Evolutionary conservation across 2,113 vertebrate genomes (phyloP), one percentile per base, ranked within the genome.

Genomic region (Pardalotus punctatus): DNA sequence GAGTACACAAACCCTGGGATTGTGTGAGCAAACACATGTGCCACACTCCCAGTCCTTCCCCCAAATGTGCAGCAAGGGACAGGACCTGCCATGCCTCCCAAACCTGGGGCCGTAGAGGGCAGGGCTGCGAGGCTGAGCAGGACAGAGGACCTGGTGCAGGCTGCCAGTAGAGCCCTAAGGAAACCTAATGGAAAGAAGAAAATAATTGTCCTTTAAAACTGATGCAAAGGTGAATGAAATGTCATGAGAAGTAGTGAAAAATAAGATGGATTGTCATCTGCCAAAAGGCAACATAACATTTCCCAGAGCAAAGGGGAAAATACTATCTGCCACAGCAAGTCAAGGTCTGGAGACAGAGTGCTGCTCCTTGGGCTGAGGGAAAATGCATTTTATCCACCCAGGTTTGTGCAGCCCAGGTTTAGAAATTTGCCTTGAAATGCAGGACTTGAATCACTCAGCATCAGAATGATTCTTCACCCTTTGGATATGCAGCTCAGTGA

Each of bases 51-150:
- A 3, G 1, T 27, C 28, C 67, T 87, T 48, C 53, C 78, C 64
- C 36, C 33, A 21, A 28, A 71, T 1, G 0, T n/a, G 60, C 42
- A 50, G 1, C 8, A 36, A 54, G 42, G 27, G 27, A 23, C 2
- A 10, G 42, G 70, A 82, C 47, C 61, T 88, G 61, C 17, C 0
- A 0, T 24, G 14, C 7, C 4, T 67, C 38, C 31, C n/a, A 51
- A 45, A 31, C 31, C 27, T 2, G 1, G 31, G 25, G 53, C n/a
- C 0, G 0, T 1, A 8, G 29, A 28, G 62, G 22, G 7, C n/a
- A 82, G 83, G 58, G 56, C 3, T 42, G 70, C 4, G 28, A 76
- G 62, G 43, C 29, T 35, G 36, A 4, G n/a, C 0, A 0, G 45
- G 42, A 83, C 13, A 79, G 40, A n/a, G 43, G 16, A 35, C 12